Base-by-base conservation (phyloP, 2,888 invertebrate genomes). In the Thereva nobilitata region DNA sequence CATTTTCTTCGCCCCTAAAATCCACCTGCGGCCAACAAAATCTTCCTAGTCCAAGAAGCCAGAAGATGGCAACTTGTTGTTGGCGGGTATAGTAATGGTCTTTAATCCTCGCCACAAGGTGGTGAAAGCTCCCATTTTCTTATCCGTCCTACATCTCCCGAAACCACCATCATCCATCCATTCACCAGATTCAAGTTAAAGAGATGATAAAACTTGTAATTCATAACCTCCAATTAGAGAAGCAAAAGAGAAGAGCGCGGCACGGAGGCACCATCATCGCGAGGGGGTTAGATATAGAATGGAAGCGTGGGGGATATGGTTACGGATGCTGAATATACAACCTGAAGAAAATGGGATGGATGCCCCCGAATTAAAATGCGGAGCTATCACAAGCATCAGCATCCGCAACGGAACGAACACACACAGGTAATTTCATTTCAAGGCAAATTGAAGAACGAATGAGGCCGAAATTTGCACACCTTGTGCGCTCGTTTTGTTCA, bases 171-270 rank as follows among this genome's bases (percentile, higher is more conserved):
- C 61, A 61, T 40, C 61, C 4, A 40, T 8, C 61, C 61, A 40
- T 23, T 12, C 57, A 44, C 7, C 40, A 61, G 61, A 61, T 61
- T 41, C n/a, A 38, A 61, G 61, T 61, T 61, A 61, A 61, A 61
- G 42, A 50, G 61, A 61, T 61, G 61, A 61, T 61, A 61, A 61
- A 61, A 61, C 50, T 61, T 61, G 61, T 61, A 61, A 61, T 61
- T 61, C 61, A 61, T 61, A 61, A 61, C 61, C 50, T 50, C 61
- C 61, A 61, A 61, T 61, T 61, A 61, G 61, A 61, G 61, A 41
- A 50, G 41, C 50, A 50, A 23, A 61, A 40, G 50, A 8, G 50
- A 12, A 4, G 40, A 44, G 49, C 23, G 42, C 8, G 12, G 41
- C n/a, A 6, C n/a, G 12, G 41, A 37, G 23, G 40, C 23, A 3